Conservation (phyloP, 1,140 invertebrate genomes). For the Drosophila punjabiensis region DNA sequence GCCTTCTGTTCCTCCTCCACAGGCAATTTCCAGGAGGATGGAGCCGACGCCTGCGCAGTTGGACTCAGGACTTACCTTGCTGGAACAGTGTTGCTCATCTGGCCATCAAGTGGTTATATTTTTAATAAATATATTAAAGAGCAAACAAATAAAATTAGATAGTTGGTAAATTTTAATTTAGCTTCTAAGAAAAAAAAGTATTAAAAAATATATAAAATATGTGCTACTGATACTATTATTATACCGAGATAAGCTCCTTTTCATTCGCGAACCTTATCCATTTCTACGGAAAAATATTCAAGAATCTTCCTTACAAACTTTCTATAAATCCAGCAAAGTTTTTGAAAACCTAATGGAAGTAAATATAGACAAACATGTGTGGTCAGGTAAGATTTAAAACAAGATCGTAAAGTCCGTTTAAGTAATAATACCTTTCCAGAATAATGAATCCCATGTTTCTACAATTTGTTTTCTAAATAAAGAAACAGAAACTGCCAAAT, state of each 20-base stretch:
- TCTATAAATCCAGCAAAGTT: neutral
- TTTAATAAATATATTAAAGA: neutral
- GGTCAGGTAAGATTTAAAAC: neutral
- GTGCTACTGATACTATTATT: neutral
- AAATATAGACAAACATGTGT: neutral
- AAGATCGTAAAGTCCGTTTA: neutral
- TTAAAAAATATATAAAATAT: neutral
- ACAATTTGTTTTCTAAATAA: neutral
- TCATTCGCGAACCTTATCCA: neutral
- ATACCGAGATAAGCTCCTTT: no score
- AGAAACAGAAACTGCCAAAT: neutral
- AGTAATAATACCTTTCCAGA: neutral
- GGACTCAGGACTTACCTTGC: conserved; percentile 35
- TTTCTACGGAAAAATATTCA: neutral
- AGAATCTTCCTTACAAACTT: neutral
- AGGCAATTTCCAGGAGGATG: conserved; percentile 21
- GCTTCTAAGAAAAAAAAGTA: neutral
- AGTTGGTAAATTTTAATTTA: no score
- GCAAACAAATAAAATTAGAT: neutral
- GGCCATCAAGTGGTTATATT: neutral
- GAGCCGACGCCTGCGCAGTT: conserved; percentile 60
- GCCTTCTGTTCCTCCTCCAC: conserved; percentile 29
- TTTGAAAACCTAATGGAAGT: neutral
- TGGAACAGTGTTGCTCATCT: conserved; percentile 12
- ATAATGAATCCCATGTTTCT: neutral